Percentiles rank a stretch among this genome's conserved stretches.
Evolutionary conservation across 1,140 invertebrate genomes (phyloP).

Genomic region (Ruditapes philippinarum): DNA sequence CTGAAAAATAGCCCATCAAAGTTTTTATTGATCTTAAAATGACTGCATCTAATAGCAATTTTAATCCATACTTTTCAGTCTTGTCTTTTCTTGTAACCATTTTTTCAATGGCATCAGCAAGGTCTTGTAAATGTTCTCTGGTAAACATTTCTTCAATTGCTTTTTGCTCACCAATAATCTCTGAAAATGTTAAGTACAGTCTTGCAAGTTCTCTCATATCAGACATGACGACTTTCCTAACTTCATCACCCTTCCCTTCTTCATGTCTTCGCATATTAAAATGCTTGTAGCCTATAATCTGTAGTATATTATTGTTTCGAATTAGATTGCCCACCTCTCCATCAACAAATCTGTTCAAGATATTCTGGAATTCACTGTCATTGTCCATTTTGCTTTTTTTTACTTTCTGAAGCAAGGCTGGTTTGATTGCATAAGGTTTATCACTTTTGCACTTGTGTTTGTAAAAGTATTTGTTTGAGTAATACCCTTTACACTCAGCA

Average conservation of each 20-base stretch:
- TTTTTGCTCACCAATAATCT: background rate
- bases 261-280: slow-evolving; percentile 46
- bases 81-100: background rate
- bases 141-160: slow-evolving; percentile 4
- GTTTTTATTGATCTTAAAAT: background rate
- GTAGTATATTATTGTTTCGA: slow-evolving; percentile 29
- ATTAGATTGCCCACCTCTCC: slow-evolving; percentile 56
- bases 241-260: slow-evolving; percentile 26
- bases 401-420: background rate
- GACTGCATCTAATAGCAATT: background rate
- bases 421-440: background rate
- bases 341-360: slow-evolving; percentile 59
- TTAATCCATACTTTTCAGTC: slow-evolving; percentile 15
- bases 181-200: slow-evolving; percentile 13
- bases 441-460: slow-evolving; percentile 13
- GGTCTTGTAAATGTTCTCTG: background rate
- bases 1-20: background rate
- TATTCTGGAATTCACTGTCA: slow-evolving; percentile 10
- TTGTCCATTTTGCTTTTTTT: background rate
- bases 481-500: slow-evolving; percentile 53
- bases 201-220: slow-evolving; percentile 60
- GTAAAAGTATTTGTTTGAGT: slow-evolving; percentile 24
- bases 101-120: background rate
- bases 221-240: slow-evolving; percentile 51
- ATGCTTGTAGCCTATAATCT: slow-evolving; percentile 52